Base-by-base conservation (phyloP, 2,888 invertebrate genomes). In the Anorthoa munda region DNA sequence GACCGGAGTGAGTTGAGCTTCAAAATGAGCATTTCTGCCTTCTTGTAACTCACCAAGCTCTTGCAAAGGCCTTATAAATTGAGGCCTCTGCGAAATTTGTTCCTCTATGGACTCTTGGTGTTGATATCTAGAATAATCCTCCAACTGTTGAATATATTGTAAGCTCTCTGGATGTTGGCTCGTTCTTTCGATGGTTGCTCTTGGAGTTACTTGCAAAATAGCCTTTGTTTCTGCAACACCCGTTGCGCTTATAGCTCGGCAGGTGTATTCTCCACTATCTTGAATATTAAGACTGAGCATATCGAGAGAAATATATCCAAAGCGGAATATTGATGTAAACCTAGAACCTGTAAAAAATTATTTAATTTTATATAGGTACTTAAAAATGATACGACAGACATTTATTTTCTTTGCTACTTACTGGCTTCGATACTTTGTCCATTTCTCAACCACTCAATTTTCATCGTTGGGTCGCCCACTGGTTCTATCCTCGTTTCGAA, bases 401-500 rank as follows among this genome's bases (percentile, higher is more conserved):
- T 31, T 26, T n/a, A 21, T 13, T 17, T 26, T 59, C n/a, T 31
- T 66, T 26, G 61, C 67, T 85, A 95, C 98, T 97, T 96, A 99
- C 99, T 99, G 92, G 99, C 99, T 97, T 98, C 98, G 89, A 99
- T 97, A 91, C 98, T 98, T 96, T 97, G 97, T 89, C 99, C 99
- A 95, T 99, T 99, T 91, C 98, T 97, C 92, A 98, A 98, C 99
- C 99, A 99, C 96, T 99, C 99, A 88, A 99, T 98, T 91, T 98
- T 98, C 99, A 99, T 99, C 66, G 98, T 98, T 83, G 99, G 99
- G 95, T 99, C 99, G 86, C 99, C 99, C 91, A 99, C 98, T 87
- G 99, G 99, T 95, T 99, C 98, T 95, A 99, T 98, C 95, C 99
- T 98, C 92, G 99, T 99, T 97, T 99, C 99, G 97, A 99, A 99